A percentile compares a stretch with the other conserved stretches of the same genome.
These are phyloP conservation scores for Galerucella nymphaeae DNA, from an alignment of 2,888 invertebrate species.

Conservation along the genomic window DNA sequence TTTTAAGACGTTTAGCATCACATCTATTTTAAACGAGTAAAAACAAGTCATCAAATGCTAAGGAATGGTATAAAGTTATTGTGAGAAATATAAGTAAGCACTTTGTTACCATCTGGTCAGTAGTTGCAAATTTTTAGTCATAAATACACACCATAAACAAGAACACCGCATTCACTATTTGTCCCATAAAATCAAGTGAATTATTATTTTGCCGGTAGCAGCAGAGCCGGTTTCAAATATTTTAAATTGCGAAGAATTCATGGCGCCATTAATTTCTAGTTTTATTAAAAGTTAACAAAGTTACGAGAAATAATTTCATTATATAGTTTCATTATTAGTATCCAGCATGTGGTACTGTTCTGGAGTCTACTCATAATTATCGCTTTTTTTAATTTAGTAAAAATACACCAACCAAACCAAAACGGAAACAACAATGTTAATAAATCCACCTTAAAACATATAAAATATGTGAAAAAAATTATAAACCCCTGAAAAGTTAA, in stretches of 20 bases:
- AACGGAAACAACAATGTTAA: no score
- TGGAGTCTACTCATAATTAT: no score
- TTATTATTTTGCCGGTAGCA: constrained; percentile 43
- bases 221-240: constrained; percentile 38
- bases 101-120: constrained; percentile 23
- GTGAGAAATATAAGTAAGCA: neutral
- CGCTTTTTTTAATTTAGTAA: no score
- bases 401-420: no score
- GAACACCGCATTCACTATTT: constrained; percentile 32
- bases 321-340: no score
- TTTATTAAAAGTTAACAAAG: neutral
- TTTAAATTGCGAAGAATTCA: neutral
- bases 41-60: neutral
- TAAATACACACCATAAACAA: constrained; percentile 30
- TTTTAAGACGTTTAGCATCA: neutral
- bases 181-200: constrained; percentile 49
- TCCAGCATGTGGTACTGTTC: no score
- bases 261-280: neutral
- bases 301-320: neutral
- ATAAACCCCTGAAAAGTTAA: no score
- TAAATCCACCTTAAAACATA: no score
- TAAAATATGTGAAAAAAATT: no score
- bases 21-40: neutral
- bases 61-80: neutral
- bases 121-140: constrained; percentile 27